phyloP scores from a whole-genome alignment of 37 sponge, comb jelly and placozoan genomes.

The Diacarnus erythraeanus region DNA sequence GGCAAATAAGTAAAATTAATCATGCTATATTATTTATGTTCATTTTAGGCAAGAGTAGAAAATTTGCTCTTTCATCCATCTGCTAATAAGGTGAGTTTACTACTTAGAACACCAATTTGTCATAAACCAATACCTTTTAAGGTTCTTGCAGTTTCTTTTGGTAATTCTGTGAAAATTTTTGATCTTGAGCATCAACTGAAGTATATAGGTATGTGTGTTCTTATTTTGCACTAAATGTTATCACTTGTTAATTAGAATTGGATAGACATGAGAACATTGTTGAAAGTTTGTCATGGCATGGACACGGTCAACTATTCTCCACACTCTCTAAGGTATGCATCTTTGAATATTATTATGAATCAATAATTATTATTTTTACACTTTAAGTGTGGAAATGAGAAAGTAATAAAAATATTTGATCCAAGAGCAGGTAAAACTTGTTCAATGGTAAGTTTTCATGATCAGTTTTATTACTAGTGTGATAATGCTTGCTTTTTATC shows the following conservation, averaged over 20 bases:
- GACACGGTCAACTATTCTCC: slow-evolving; percentile 59
- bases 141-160: slow-evolving; percentile 47
- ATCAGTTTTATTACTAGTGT: too few relatives aligned
- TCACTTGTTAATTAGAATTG: slow-evolving; percentile 51
- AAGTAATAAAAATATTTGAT: slow-evolving; percentile 71
- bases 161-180: slow-evolving; percentile 52
- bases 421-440: slow-evolving; percentile 39
- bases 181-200: slow-evolving; percentile 9
- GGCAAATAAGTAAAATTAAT: not conserved
- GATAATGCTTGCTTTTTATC: too few relatives aligned
- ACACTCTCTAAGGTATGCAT: slow-evolving; percentile 67
- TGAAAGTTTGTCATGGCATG: slow-evolving; percentile 77
- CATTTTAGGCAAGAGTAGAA: slow-evolving; percentile 55
- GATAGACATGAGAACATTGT: slow-evolving; percentile 53
- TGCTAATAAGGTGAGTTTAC: slow-evolving; percentile 65
- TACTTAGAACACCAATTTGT: not conserved
- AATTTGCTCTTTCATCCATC: slow-evolving; percentile 71
- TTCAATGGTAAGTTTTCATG: slow-evolving; percentile 16
- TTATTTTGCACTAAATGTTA: too few relatives aligned
- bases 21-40: not conserved
- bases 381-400: slow-evolving; percentile 30
- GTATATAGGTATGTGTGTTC: slow-evolving; percentile 42
- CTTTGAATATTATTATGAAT: not conserved
- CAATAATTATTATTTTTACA: slow-evolving; percentile 3
- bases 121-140: not conserved